Conservation (phyloP, 2,888 invertebrate genomes). For the Eutolmus rufibarbis region DNA sequence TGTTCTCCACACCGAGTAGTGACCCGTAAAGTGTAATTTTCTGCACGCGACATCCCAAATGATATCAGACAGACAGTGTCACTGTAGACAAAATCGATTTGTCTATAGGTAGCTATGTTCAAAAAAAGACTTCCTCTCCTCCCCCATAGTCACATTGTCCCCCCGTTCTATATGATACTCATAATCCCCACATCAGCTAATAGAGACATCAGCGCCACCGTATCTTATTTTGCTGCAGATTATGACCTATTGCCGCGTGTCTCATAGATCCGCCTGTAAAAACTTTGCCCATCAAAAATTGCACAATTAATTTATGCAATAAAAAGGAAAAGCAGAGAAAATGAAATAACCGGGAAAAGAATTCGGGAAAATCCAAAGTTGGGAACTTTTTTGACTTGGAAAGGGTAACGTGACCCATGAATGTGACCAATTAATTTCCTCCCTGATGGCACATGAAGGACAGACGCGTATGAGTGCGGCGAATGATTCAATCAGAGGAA, state of each 20-base stretch:
- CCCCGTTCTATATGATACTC: neutral
- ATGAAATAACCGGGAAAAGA: neutral
- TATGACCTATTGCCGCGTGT: neutral
- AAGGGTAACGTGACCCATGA: neutral
- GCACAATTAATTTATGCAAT: slow-evolving; percentile 7
- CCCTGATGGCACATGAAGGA: neutral
- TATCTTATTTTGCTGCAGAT: neutral
- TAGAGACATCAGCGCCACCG: neutral
- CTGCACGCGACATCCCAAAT: neutral
- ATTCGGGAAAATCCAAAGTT: neutral
- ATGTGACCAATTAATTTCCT: neutral
- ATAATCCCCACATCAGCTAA: neutral
- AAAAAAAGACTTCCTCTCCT: neutral
- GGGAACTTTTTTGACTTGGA: neutral
- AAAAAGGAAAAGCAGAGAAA: neutral
- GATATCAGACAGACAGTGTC: neutral
- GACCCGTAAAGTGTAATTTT: neutral
- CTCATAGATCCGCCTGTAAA: neutral
- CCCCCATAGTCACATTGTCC: neutral
- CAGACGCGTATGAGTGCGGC: neutral
- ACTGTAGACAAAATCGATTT: neutral
- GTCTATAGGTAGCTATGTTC: neutral
- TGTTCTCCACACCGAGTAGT: neutral
- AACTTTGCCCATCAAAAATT: neutral
- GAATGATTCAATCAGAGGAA: slow-evolving; percentile 26